Base-by-base conservation (phyloP, 2,113 vertebrate genomes). In the Oryzias woworae region DNA sequence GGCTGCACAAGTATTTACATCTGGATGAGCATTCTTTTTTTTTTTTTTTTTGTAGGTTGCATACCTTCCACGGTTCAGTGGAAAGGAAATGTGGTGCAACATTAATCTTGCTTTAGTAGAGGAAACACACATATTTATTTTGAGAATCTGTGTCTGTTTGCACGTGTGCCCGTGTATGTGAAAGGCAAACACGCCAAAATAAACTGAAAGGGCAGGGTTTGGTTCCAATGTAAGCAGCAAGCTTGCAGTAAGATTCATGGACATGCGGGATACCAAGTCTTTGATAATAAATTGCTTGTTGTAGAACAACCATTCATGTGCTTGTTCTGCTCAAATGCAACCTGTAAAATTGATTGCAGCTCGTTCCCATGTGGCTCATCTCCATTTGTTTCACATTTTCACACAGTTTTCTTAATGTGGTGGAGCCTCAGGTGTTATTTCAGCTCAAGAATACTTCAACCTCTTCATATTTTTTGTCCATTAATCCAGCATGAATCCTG, bases 221-320 rank as follows among this genome's bases (percentile, higher is more conserved):
- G 55, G 53, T 55, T 81, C 71, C 66, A 69, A 15, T 45, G 44
- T 77, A 75, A 81, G 75, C 66, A 75, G 53, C 20, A 47, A 23
- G 31, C 62, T 80, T 48, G 60, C 51, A 5, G 47, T 16, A 4
- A 61, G 24, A 14, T 58, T 51, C 41, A 24, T 31, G 51, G 49
- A 70, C 57, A 22, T 24, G 13, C 3, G 18, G 16, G 45, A 23
- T 65, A 46, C 54, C 53, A 26, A 57, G 68, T 13, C 15, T 7
- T 13, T 53, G 15, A 16, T 49, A 47, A 80, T 55, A 48, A 70
- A 69, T 71, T 18, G 24, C 51, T 48, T 7, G 18, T 36, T 2
- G 16, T 61, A 71, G 42, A 28, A 52, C 54, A 28, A 50, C 61
- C 53, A 20, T 14, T 45, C 18, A 12, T 36, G 36, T 23, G 44